These are phyloP conservation scores for Metacarcinus magister DNA, from an alignment of 2,888 invertebrate genomes.

Conservation along the genomic window DNA sequence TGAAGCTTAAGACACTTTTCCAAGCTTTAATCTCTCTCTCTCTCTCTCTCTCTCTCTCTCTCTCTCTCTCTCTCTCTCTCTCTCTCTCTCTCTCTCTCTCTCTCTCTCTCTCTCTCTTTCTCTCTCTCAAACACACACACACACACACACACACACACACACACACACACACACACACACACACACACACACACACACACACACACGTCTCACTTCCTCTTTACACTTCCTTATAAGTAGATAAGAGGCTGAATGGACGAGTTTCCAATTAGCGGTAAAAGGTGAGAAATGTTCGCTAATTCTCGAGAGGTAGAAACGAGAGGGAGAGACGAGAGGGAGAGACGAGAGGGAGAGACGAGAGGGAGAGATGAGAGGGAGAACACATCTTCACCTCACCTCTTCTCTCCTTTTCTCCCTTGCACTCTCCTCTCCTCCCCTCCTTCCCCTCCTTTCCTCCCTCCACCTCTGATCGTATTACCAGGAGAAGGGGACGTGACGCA, in stretches of 20 bases:
- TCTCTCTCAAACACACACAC: too few relatives aligned
- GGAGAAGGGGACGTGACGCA: background rate
- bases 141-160: too few relatives aligned
- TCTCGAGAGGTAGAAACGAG: background rate
- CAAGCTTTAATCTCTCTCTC: background rate
- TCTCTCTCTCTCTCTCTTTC: constrained; percentile 6
- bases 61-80: background rate
- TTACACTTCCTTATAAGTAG: background rate
- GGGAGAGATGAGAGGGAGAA: background rate
- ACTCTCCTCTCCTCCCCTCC: background rate
- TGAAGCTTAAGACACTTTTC: too few relatives aligned
- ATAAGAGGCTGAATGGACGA: constrained; percentile 11
- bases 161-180: too few relatives aligned
- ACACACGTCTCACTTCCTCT: too few relatives aligned
- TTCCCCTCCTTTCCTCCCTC: background rate
- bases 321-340: background rate
- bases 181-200: too few relatives aligned
- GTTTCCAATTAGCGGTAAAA: background rate
- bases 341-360: background rate
- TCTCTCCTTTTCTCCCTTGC: background rate
- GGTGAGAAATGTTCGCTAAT: constrained; percentile 18
- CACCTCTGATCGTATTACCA: constrained; percentile 6
- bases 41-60: constrained; percentile 38
- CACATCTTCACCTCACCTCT: background rate
- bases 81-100: constrained; percentile 49